These are phyloP conservation scores for Brachyrhaphis roseni DNA, from an alignment of 2,797 vertebrate species.

Conservation along the genomic window DNA sequence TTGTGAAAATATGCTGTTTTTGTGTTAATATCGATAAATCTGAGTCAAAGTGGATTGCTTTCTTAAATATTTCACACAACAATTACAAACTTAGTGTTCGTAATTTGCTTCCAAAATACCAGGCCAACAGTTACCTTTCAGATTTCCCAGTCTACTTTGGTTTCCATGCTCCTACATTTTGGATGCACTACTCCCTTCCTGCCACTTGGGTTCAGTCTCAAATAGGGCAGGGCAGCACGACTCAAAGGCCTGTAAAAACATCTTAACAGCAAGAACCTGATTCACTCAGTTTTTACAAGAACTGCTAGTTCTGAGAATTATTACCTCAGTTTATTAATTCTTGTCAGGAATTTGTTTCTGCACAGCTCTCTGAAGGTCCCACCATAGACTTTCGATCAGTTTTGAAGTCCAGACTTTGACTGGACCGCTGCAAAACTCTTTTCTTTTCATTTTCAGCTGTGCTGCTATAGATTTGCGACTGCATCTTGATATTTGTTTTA, in stretches of 20 bases:
- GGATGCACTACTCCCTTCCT: neutral
- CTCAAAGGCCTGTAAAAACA: neutral
- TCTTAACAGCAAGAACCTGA: neutral
- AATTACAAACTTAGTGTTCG: neutral
- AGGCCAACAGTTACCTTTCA: neutral
- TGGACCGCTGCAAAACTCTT: neutral
- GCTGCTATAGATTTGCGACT: neutral
- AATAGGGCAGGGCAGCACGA: neutral
- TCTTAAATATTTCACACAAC: neutral
- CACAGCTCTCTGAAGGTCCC: neutral
- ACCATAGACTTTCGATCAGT: neutral
- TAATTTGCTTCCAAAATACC: neutral
- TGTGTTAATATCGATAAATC: neutral
- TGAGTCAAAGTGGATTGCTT: neutral
- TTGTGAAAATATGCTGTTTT: neutral
- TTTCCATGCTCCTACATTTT: neutral
- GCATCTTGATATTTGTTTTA: neutral
- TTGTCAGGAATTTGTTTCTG: neutral
- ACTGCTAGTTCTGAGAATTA: no score
- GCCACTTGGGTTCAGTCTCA: neutral
- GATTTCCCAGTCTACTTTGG: neutral
- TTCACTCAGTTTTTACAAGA: neutral
- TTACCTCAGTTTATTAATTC: neutral
- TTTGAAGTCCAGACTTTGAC: neutral
- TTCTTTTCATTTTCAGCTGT: neutral